phyloP scores from a whole-genome alignment of 2,113 vertebrate genomes.

The Megaceryle maxima region DNA sequence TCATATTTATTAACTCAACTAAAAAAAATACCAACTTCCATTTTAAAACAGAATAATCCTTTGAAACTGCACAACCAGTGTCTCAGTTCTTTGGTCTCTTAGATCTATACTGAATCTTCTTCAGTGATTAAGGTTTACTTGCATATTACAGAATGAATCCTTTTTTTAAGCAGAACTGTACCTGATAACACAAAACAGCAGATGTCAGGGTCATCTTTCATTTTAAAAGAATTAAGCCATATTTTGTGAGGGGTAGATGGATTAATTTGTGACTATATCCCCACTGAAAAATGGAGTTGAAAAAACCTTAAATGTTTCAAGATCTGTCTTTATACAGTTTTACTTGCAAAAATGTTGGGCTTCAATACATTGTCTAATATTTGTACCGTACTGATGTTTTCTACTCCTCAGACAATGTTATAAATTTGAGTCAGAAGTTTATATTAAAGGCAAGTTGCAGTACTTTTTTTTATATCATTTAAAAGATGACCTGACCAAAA shows the following conservation, averaged over 20 bases:
- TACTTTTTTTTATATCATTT: constrained; percentile 81
- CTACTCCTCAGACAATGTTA: constrained; percentile 76
- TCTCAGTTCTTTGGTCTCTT: constrained; percentile 69
- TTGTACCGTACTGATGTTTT: constrained; percentile 75
- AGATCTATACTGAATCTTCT: constrained; percentile 63
- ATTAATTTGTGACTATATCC: constrained; percentile 71
- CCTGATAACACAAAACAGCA: constrained; percentile 67
- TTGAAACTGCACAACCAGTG: constrained; percentile 50
- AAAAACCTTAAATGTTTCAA: constrained; percentile 51
- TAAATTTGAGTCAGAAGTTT: constrained; percentile 75
- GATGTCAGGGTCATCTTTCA: constrained; percentile 76
- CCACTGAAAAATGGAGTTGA: constrained; percentile 61
- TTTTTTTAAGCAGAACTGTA: constrained; percentile 55
- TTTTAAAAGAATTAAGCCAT: constrained; percentile 82
- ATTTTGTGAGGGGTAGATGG: constrained; percentile 74
- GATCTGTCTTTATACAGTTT: constrained; percentile 75
- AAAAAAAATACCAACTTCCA: constrained; percentile 16
- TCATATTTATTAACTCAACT: constrained; percentile 31
- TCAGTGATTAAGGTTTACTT: constrained; percentile 73
- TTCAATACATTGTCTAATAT: constrained; percentile 68
- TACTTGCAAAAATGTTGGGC: constrained; percentile 68
- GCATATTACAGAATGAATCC: constrained; percentile 71
- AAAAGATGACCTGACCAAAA: constrained; percentile 84
- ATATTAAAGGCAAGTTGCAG: constrained; percentile 75
- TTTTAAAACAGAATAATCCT: constrained; percentile 44